Evolutionary conservation across 1,140 invertebrate genomes (phyloP), one percentile per base, ranked within the genome.

Genomic region (Diabrotica virgifera): DNA sequence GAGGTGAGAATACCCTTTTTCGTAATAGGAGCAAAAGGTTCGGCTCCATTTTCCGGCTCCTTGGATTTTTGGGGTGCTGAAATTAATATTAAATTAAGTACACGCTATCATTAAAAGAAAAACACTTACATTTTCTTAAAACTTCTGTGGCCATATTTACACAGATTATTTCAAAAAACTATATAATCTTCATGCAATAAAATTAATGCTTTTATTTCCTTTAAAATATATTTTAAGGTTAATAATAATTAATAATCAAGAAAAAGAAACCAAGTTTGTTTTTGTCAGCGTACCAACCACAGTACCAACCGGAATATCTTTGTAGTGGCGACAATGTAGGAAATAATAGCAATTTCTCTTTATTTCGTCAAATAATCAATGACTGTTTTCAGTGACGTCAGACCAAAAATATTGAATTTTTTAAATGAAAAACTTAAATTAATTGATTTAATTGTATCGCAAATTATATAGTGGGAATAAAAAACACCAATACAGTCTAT

Each of bases 1-100:
- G 92, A 94, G 68, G 90, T 90, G 4, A 94, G 81, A 37, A 91
- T 85, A 5, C 90, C 91, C 80, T 90, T 91, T 37, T 90, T 84
- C 2, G 86, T 88, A 36, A 90, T 85, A 0, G 91, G 90, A 5
- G 88, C 89, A 57, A 86, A 85, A 10, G 90, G 90, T 82, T 93
- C 91, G 4, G 83, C 80, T 13, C 85, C 85, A 74, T 83, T 82
- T 72, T 86, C 83, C 58, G 62, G 68, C 63, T 73, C 70, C 59
- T 65, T 66, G 4, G 37, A 51, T 64, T 71, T 72, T 10, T 24
- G 38, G 13, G 70, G 65, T 9, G 63, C 71, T 72, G 61, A 72
- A 65, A 63, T 54, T 24, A 12, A 40, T 53, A 58, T 24, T 12
- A 58, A 54, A 54, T 38, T 13, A 53, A 52, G 11, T 24, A 24